These are phyloP conservation scores for Phrynocephalus vlangalii DNA, from an alignment of 2,797 vertebrate species.

Conservation along the genomic window DNA sequence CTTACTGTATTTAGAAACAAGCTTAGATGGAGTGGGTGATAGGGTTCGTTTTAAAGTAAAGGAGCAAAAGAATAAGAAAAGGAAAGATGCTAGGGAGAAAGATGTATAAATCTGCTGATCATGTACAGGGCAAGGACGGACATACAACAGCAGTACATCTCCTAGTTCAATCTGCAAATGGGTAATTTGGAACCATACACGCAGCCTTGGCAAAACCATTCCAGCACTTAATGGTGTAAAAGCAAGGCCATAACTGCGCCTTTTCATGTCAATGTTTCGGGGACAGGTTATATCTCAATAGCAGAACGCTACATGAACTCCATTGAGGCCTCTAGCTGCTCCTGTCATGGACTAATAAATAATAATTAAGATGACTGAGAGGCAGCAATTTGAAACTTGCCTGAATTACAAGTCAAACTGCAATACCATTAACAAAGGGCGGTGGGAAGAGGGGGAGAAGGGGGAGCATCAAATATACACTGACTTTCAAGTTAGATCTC, in stretches of 20 bases:
- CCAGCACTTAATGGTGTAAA: background rate
- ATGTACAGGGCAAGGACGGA: background rate
- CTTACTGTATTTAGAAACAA: background rate
- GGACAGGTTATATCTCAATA: constrained; percentile 11
- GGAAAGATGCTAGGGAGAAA: background rate
- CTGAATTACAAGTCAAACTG: constrained; percentile 25
- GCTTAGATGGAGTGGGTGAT: background rate
- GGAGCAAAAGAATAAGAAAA: background rate
- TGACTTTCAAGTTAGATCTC: background rate
- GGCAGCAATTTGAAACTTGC: constrained; percentile 46
- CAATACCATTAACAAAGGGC: background rate
- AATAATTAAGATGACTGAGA: constrained; percentile 15
- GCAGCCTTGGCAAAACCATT: background rate
- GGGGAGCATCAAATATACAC: background rate
- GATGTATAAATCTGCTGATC: background rate
- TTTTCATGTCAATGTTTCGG: background rate
- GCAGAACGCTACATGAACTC: background rate
- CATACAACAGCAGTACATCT: background rate
- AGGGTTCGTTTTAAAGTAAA: background rate
- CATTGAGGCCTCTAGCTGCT: background rate
- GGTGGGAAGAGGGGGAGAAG: background rate
- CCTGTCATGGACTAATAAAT: constrained; percentile 31
- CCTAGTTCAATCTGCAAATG: background rate
- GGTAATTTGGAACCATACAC: background rate
- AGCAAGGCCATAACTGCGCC: background rate